phyloP scores from a whole-genome alignment of 2,113 vertebrate species.

The Tamias sibiricus region DNA sequence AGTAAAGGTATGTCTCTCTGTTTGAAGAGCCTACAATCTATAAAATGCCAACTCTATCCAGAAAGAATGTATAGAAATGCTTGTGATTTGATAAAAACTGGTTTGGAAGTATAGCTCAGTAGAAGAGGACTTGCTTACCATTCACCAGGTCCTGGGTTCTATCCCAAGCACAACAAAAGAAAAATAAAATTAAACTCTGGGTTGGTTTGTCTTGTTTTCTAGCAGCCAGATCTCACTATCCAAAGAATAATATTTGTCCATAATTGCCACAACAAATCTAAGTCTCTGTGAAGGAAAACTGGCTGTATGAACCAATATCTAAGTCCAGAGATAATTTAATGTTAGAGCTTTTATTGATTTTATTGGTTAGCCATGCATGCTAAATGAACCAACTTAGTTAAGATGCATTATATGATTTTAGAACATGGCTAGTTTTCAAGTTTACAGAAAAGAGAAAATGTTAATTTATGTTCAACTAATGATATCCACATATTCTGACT shows the following conservation, averaged over 20 bases:
- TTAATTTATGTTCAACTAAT: constrained; percentile 20
- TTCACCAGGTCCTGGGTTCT: neutral
- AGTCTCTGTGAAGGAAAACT: neutral
- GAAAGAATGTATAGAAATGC: constrained; percentile 27
- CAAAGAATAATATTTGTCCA: neutral
- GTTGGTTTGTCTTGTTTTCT: neutral
- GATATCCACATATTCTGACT: constrained; percentile 29
- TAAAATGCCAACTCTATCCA: neutral
- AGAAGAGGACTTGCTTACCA: neutral
- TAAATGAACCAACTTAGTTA: neutral
- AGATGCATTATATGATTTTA: neutral
- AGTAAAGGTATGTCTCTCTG: neutral
- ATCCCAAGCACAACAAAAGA: neutral
- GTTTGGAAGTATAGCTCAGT: neutral
- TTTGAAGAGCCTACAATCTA: neutral
- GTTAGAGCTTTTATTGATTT: neutral
- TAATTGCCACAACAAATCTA: neutral
- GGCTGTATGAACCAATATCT: neutral
- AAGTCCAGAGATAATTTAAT: neutral
- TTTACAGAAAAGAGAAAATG: constrained; percentile 29
- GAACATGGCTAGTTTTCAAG: neutral
- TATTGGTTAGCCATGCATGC: neutral
- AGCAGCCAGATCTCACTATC: neutral
- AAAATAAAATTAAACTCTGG: neutral
- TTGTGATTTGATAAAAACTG: neutral